phyloP scores from a whole-genome alignment of 2,888 invertebrate species.

The Gari tellinella region DNA sequence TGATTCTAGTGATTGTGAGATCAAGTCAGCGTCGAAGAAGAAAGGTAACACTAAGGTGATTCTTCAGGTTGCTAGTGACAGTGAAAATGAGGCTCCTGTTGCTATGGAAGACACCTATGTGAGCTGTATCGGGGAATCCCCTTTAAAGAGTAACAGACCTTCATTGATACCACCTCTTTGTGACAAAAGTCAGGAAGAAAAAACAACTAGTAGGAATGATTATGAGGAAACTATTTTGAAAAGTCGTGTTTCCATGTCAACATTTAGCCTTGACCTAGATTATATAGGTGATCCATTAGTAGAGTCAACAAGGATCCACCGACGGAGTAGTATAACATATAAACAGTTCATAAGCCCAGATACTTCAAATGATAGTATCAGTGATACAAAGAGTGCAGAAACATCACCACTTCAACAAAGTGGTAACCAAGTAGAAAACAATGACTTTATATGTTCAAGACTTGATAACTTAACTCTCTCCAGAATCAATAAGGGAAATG shows the following conservation, averaged over 20 bases:
- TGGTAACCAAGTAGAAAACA: too few species aligned
- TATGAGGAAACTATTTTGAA: conserved; percentile 42
- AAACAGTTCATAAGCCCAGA: conserved; percentile 22
- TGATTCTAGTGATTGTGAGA: conserved; percentile 25
- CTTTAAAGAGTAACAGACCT: background rate
- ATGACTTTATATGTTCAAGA: too few species aligned
- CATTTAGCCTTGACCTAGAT: conserved; percentile 51
- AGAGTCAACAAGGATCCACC: conserved; percentile 75
- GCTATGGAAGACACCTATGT: conserved; percentile 27
- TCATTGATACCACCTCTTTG: background rate
- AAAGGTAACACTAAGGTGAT: background rate
- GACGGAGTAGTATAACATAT: conserved; percentile 60
- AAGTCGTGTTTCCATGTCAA: conserved; percentile 28
- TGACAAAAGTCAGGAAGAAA: background rate
- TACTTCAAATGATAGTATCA: too few species aligned
- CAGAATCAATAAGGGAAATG: background rate
- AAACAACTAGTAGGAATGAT: conserved; percentile 1
- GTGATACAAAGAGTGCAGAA: too few species aligned
- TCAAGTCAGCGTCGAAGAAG: conserved; percentile 2
- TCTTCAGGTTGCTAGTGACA: conserved; percentile 28
- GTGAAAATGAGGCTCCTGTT: conserved; percentile 25
- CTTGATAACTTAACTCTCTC: too few species aligned
- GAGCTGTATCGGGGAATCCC: conserved; percentile 37
- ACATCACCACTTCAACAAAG: too few species aligned
- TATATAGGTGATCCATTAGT: conserved; percentile 66